phyloP scores from a whole-genome alignment of 2,888 invertebrate genomes.

The Orthonychiurus folsomi region DNA sequence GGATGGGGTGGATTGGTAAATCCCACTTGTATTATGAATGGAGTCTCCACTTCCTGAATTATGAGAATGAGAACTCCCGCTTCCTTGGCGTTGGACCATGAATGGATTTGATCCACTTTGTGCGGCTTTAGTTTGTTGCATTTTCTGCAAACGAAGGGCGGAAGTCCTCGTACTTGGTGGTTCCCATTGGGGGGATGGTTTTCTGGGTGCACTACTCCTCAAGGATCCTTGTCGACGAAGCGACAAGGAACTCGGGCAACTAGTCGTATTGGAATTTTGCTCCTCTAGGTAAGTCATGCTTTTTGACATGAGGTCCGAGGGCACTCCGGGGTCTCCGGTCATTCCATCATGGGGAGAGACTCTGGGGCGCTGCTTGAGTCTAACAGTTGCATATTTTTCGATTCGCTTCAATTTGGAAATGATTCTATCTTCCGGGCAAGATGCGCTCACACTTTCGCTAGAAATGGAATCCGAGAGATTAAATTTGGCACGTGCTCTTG shows the following conservation, averaged over 20 bases:
- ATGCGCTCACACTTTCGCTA: slow-evolving; percentile 3
- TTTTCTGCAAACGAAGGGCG: slow-evolving; percentile 36
- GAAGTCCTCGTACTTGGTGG: slow-evolving; percentile 34
- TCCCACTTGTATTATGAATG: slow-evolving; percentile 23
- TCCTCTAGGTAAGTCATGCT: slow-evolving; percentile 40
- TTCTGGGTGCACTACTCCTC: slow-evolving; percentile 12
- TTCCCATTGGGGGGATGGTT: slow-evolving; percentile 30
- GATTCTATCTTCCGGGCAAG: slow-evolving; percentile 25
- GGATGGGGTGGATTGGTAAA: not conserved
- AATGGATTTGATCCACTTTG: not conserved
- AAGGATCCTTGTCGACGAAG: slow-evolving; percentile 37
- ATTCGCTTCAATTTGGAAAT: slow-evolving; percentile 34
- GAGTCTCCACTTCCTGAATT: slow-evolving; percentile 38
- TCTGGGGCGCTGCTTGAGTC: slow-evolving; percentile 21
- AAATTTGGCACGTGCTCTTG: slow-evolving; percentile 3
- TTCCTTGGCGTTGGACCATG: slow-evolving; percentile 3
- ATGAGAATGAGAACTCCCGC: slow-evolving; percentile 25
- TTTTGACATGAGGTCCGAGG: slow-evolving; percentile 37
- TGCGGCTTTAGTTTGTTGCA: slow-evolving; percentile 37
- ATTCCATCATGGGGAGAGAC: not conserved
- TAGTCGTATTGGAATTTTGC: not conserved
- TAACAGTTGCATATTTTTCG: slow-evolving; percentile 38
- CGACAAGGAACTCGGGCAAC: slow-evolving; percentile 17
- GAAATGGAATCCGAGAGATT: slow-evolving; percentile 9
- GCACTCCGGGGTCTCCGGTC: slow-evolving; percentile 14